Evolutionary conservation across 2,888 invertebrate genomes (phyloP).

Genomic region (Dromius quadrimaculatus): DNA sequence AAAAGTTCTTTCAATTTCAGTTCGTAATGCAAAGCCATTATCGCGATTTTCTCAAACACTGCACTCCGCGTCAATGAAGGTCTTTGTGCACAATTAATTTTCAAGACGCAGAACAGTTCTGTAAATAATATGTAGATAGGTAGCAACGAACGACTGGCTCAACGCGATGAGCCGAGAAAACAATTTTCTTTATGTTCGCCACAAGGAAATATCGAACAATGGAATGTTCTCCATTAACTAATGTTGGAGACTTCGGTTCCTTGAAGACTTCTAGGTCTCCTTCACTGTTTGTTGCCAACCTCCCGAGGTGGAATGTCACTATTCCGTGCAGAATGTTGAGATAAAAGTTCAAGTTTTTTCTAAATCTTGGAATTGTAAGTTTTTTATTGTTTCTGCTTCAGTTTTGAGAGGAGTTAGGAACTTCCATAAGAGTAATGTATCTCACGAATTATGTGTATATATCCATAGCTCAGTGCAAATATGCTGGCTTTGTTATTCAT

Average conservation of each 20-base stretch:
- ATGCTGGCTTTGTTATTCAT: too few relatives aligned
- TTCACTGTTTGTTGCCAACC: background rate
- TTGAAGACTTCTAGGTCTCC: slow-evolving; percentile 12
- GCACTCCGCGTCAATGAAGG: slow-evolving; percentile 22
- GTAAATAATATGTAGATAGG: slow-evolving; percentile 41
- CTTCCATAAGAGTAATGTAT: too few relatives aligned
- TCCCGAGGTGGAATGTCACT: background rate
- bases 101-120: slow-evolving; percentile 30
- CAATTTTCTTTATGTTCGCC: slow-evolving; percentile 39
- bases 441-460: too few relatives aligned
- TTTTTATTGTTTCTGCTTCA: slow-evolving; percentile 28
- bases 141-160: slow-evolving; percentile 16
- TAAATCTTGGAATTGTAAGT: background rate
- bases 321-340: background rate
- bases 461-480: too few relatives aligned
- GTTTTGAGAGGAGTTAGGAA: background rate
- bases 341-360: slow-evolving; percentile 22
- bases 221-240: slow-evolving; percentile 40
- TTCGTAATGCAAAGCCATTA: background rate
- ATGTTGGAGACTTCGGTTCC: slow-evolving; percentile 15
- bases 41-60: slow-evolving; percentile 31
- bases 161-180: slow-evolving; percentile 29
- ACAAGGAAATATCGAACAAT: slow-evolving; percentile 23
- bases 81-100: slow-evolving; percentile 39
- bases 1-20: slow-evolving; percentile 34